Evolutionary conservation across 2,888 invertebrate genomes (phyloP).

Genomic region (Amblyteles armatorius): DNA sequence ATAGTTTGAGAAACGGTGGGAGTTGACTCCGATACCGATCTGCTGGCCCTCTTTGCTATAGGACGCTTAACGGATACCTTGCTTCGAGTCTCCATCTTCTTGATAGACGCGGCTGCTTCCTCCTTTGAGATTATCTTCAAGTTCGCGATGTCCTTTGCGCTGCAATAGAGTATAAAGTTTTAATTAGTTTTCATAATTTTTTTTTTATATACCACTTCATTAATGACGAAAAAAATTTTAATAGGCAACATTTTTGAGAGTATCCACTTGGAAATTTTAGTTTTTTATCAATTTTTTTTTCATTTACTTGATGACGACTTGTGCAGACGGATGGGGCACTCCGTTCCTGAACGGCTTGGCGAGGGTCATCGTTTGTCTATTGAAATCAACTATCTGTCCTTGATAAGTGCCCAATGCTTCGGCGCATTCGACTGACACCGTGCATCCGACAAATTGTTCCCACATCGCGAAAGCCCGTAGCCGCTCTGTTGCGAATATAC

Average conservation of each 20-base stretch:
- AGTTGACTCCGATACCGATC: conserved; percentile 84
- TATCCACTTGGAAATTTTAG: too few relatives aligned
- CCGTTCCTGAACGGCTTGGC: conserved; percentile 94
- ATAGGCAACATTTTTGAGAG: not conserved
- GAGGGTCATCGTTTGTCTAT: conserved; percentile 90
- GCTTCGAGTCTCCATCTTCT: conserved; percentile 83
- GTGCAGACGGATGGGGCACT: conserved; percentile 86
- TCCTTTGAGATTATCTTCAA: conserved; percentile 91
- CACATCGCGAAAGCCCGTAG: conserved; percentile 75
- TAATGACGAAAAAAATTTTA: not conserved
- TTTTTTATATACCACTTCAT: conserved; percentile 12
- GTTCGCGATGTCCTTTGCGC: conserved; percentile 91
- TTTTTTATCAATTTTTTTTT: not conserved
- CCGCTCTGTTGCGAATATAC: not conserved
- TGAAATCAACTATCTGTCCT: conserved; percentile 91
- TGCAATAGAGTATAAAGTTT: conserved; percentile 80
- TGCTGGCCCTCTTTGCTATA: conserved; percentile 86
- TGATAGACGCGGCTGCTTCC: conserved; percentile 81
- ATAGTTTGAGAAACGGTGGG: conserved; percentile 74
- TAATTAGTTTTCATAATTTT: not conserved
- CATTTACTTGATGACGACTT: conserved; percentile 88
- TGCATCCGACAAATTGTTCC: conserved; percentile 87
- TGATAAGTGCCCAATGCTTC: conserved; percentile 93
- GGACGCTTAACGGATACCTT: conserved; percentile 86
- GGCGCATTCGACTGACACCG: conserved; percentile 93